These are phyloP conservation scores for Crotalus horridus DNA, from an alignment of 2,113 vertebrate genomes.

Conservation along the genomic window DNA sequence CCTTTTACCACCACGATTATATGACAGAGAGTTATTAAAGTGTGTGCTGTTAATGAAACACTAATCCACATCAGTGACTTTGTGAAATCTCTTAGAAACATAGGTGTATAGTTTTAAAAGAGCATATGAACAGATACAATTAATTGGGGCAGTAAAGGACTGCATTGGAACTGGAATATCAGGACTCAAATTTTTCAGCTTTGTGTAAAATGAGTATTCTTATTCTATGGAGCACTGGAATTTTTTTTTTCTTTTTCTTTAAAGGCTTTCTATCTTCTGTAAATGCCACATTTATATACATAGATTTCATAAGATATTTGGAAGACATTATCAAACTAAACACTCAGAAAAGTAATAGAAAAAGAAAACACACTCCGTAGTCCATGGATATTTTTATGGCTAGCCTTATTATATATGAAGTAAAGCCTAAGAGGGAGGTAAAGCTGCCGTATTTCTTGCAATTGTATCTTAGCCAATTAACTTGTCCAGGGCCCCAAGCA, in stretches of 20 bases:
- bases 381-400: not conserved
- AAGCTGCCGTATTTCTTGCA: not conserved
- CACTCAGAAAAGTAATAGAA: not conserved
- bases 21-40: slow-evolving; percentile 30
- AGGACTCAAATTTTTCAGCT: not conserved
- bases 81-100: slow-evolving; percentile 24
- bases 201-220: not conserved
- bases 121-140: slow-evolving; percentile 9
- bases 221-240: not conserved
- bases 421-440: not conserved
- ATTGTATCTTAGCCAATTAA: not conserved
- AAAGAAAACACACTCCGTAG: not conserved
- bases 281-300: not conserved
- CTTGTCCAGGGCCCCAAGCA: not conserved
- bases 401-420: not conserved
- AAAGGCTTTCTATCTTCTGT: not conserved
- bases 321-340: not conserved
- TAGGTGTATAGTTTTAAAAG: not conserved
- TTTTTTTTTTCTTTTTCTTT: not conserved
- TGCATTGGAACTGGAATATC: slow-evolving; percentile 15
- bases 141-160: slow-evolving; percentile 20
- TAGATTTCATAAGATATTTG: not conserved
- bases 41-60: slow-evolving; percentile 31
- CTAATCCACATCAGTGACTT: slow-evolving; percentile 36
- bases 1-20: slow-evolving; percentile 22